Percentiles rank a stretch among this genome's conserved stretches.
Conservation (phyloP, 2,797 vertebrate genomes). For the Megaceryle alcyon region DNA sequence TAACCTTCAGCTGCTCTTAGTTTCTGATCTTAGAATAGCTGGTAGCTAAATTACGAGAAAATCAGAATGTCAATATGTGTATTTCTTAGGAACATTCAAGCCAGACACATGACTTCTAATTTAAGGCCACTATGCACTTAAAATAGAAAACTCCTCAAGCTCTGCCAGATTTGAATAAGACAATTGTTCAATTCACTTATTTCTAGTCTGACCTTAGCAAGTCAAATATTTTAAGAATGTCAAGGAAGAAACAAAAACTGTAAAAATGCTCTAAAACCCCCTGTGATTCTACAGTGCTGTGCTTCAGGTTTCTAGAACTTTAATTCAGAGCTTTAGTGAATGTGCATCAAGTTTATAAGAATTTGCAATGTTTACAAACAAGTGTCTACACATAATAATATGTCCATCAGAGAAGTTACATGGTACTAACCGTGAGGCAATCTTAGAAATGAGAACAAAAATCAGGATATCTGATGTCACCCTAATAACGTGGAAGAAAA, state of each 20-base stretch:
- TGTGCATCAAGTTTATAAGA: neutral
- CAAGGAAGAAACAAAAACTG: neutral
- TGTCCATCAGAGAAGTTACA: neutral
- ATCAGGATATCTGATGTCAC: neutral
- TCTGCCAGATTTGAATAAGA: constrained; percentile 32
- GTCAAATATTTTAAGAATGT: neutral
- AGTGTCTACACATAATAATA: neutral
- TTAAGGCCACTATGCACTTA: constrained; percentile 10
- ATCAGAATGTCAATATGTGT: constrained; percentile 53
- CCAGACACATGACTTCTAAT: constrained; percentile 29
- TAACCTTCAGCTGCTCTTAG: constrained; percentile 30
- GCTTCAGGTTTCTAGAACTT: neutral
- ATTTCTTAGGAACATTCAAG: constrained; percentile 26
- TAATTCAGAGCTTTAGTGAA: neutral
- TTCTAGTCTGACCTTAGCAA: neutral
- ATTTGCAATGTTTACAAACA: neutral
- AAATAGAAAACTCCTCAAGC: constrained; percentile 52
- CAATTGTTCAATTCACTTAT: constrained; percentile 29
- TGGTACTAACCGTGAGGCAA: neutral
- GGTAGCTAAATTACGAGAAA: constrained; percentile 54
- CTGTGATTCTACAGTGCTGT: neutral
- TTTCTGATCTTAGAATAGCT: constrained; percentile 38
- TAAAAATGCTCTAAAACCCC: neutral
- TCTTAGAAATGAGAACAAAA: neutral
- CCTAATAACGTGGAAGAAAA: neutral